phyloP scores from a whole-genome alignment of 2,113 vertebrate genomes.

The Calonectris borealis region DNA sequence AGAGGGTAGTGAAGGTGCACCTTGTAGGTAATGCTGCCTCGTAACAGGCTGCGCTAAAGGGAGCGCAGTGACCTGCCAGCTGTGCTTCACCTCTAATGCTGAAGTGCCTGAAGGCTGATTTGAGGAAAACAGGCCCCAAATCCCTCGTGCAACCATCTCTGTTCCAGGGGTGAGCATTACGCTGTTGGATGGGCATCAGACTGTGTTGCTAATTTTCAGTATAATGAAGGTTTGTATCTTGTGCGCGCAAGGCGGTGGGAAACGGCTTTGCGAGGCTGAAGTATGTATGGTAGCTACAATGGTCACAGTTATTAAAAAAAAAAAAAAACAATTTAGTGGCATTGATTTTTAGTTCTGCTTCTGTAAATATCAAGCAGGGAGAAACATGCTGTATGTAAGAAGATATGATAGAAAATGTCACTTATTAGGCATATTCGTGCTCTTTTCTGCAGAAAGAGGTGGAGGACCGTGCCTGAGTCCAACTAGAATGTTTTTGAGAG shows the following conservation, averaged over 20 bases:
- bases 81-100: not conserved
- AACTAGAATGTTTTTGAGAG: not conserved
- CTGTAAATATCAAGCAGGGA: not conserved
- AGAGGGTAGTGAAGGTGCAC: not conserved
- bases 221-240: not conserved
- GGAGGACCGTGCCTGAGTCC: fast-evolving
- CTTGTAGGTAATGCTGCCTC: not conserved
- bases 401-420: not conserved
- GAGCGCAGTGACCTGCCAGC: not conserved
- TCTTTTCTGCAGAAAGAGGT: not conserved
- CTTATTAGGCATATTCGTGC: not conserved
- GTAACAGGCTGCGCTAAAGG: fast-evolving
- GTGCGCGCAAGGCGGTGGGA: fast-evolving
- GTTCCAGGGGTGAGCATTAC: fast-evolving
- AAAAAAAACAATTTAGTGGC: not conserved
- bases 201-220: not conserved
- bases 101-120: not conserved
- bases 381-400: not conserved
- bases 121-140: not conserved
- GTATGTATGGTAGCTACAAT: not conserved
- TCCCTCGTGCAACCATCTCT: not conserved
- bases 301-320: not conserved
- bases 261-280: fast-evolving
- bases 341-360: not conserved
- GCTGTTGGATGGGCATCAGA: not conserved